Evolutionary conservation across 2,113 vertebrate species (phyloP), one percentile per base, ranked within the genome.

Genomic region (Pyrgilauda ruficollis): DNA sequence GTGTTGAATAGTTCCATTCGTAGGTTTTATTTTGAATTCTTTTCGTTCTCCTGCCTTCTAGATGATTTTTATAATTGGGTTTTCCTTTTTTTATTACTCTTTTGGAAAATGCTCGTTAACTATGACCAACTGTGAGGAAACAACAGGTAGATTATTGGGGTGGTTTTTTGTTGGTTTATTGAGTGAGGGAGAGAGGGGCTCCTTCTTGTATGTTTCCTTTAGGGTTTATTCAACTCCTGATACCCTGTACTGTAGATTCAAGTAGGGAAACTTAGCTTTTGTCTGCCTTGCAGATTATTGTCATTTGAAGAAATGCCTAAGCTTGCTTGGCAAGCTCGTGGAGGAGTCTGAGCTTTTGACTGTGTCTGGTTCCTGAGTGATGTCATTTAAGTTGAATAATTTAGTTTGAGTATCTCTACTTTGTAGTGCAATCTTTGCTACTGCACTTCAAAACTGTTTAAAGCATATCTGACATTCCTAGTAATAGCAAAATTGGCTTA

Each of bases 351-450:
- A 91, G 87, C 68, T 90, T 50, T 77, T 77, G n/a, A 50, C 59
- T 47, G 17, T 86, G 53, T 83, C 89, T 93, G 41, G 12, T 90
- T 94, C 64, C 59, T 77, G 50, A 89, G 37, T 92, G 64, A 77
- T 84, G 78, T 91, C 8, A 66, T 84, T 64, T 89, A 31, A 66
- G 84, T 53, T 17, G 20, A 90, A 62, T 70, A 62, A 44, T 70
- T 87, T 44, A 33, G 23, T 76, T 69, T 70, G 49, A 46, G 4
- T 52, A 52, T 80, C 39, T 14, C 27, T 64, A 17, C n/a, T 89
- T 86, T 81, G 14, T 80, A 73, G 50, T 80, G n/a, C 59, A 53
- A 0, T 76, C 46, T 88, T 90, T 47, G 27, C 27, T 90, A 9
- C 17, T 84, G 39, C 13, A 13, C 26, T 69, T 89, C 55, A 74